A percentile compares a stretch with the other conserved stretches of the same genome.
Evolutionary conservation across 2,797 vertebrate genomes (phyloP).

Genomic region (Enteromius paludinosus): DNA sequence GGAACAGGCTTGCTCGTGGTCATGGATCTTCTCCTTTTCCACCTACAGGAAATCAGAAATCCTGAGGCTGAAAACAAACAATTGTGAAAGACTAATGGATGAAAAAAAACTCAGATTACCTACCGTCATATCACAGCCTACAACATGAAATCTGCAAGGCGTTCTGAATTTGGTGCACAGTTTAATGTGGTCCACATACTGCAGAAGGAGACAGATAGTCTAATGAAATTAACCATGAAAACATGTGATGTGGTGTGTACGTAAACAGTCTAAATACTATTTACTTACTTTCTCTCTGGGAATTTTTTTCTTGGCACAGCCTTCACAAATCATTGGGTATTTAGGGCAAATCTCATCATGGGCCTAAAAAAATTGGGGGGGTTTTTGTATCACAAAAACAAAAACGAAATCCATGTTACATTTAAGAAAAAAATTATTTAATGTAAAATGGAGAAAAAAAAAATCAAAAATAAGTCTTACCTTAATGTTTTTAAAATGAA

Average conservation of each 20-base stretch:
- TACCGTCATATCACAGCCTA: conserved; percentile 92
- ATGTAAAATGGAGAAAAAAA: neutral
- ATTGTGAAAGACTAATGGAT: neutral
- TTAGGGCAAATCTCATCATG: conserved; percentile 94
- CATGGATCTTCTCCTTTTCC: conserved; percentile 86
- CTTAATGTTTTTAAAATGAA: conserved; percentile 82
- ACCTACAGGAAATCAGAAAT: conserved; percentile 75
- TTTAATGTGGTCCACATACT: conserved; percentile 96
- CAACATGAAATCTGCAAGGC: conserved; percentile 89
- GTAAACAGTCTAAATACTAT: no score
- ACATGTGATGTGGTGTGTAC: no score
- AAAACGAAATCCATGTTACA: neutral
- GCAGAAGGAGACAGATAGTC: conserved; percentile 62
- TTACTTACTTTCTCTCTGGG: conserved; percentile 87
- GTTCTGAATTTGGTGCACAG: conserved; percentile 89
- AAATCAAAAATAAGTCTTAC: conserved; percentile 60
- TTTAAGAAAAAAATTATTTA: neutral
- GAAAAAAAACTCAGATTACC: conserved; percentile 71
- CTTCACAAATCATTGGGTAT: conserved; percentile 92
- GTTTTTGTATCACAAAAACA: neutral
- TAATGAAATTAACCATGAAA: conserved; percentile 56
- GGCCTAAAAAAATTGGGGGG: conserved; percentile 79
- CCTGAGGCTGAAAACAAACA: neutral
- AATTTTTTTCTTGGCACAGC: conserved; percentile 92
- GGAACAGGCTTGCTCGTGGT: conserved; percentile 87